These are phyloP conservation scores for Neomorphus geoffroyi DNA, from an alignment of 2,797 vertebrate species.

Conservation along the genomic window DNA sequence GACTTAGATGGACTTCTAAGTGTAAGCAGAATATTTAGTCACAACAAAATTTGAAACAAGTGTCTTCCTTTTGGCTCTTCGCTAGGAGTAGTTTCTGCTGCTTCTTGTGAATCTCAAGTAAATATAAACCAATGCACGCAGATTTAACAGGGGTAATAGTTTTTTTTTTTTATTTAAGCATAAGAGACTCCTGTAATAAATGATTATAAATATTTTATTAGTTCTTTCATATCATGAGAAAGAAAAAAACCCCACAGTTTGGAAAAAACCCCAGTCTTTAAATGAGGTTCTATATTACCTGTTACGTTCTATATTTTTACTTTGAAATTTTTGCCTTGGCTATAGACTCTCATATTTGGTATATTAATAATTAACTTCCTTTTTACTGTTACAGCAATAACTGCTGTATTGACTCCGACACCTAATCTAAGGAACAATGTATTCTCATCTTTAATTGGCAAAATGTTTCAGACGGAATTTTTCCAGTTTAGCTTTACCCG, in stretches of 20 bases:
- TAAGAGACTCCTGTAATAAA: not conserved
- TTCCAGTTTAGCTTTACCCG: not conserved
- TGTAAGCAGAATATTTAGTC: not conserved
- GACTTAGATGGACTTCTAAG: not conserved
- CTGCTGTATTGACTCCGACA: not conserved
- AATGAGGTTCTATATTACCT: not conserved
- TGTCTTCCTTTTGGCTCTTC: not conserved
- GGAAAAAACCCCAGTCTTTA: not conserved
- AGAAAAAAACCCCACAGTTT: not conserved
- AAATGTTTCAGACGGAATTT: not conserved
- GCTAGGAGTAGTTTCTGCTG: not conserved
- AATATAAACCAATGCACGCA: not conserved
- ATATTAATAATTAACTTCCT: not conserved
- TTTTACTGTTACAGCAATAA: not conserved
- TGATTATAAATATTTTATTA: not conserved
- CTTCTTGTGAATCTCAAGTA: not conserved
- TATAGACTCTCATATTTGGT: not conserved
- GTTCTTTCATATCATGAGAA: not conserved
- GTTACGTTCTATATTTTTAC: not conserved
- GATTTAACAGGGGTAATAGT: not conserved
- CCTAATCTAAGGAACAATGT: not conserved
- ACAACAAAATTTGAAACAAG: not conserved
- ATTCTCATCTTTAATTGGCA: not conserved
- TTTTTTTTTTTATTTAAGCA: not conserved
- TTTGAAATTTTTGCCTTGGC: not conserved